phyloP scores from a whole-genome alignment of 1,140 invertebrate genomes.

The Neodiprion lecontei region DNA sequence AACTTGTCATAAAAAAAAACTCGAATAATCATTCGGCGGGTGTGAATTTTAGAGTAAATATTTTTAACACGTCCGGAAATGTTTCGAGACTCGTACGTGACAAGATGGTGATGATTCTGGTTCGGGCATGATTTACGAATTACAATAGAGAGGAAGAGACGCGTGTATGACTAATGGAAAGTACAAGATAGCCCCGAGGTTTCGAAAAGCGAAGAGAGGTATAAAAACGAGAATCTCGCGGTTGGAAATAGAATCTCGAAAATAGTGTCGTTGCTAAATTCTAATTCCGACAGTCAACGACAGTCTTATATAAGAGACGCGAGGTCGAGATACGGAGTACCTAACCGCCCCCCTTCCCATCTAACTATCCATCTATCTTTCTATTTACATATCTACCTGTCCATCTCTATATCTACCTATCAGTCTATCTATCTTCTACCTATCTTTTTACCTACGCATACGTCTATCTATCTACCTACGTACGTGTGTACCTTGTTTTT shows the following conservation, averaged over 20 bases:
- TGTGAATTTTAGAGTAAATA: too few species aligned
- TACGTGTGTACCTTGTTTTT: too few species aligned
- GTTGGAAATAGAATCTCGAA: not conserved
- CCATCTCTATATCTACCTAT: too few species aligned
- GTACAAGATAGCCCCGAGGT: not conserved
- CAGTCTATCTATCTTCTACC: not conserved
- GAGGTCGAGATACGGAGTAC: slow-evolving; percentile 8
- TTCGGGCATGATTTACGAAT: too few species aligned
- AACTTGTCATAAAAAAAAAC: too few species aligned
- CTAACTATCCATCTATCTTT: not conserved
- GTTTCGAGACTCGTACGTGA: too few species aligned
- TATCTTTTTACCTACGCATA: not conserved
- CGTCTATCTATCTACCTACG: not conserved
- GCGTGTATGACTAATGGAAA: not conserved
- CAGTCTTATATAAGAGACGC: not conserved
- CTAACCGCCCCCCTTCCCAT: not conserved
- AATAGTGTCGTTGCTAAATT: slow-evolving; percentile 5
- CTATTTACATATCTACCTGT: too few species aligned
- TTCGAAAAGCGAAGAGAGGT: not conserved
- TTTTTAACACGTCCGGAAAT: too few species aligned
- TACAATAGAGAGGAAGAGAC: not conserved
- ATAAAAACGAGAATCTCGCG: not conserved
- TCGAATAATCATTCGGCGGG: too few species aligned
- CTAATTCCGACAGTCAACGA: slow-evolving; percentile 2
- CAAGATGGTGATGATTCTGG: too few species aligned